phyloP scores from a whole-genome alignment of 2,797 vertebrate genomes.

The Rhabdomys pumilio region DNA sequence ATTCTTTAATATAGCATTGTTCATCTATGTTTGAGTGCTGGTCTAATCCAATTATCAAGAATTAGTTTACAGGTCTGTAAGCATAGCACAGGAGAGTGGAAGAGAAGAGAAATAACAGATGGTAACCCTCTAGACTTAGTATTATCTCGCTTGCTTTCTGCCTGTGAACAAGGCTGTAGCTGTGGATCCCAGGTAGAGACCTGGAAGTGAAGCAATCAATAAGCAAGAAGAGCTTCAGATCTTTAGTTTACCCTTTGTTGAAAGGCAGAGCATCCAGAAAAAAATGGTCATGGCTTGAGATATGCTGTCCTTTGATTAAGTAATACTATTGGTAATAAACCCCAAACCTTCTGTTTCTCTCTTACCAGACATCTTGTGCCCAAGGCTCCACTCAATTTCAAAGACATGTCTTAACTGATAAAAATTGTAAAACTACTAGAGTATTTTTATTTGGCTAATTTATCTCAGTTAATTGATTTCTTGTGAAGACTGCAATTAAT shows the following conservation, averaged over 20 bases:
- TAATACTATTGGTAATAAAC: constrained; percentile 48
- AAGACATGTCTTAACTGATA: constrained; percentile 65
- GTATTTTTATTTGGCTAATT: constrained; percentile 76
- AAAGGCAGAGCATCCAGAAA: neutral
- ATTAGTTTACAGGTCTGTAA: neutral
- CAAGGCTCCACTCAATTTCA: constrained; percentile 62
- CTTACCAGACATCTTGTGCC: neutral
- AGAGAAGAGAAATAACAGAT: neutral
- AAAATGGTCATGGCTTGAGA: neutral
- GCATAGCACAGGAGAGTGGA: neutral
- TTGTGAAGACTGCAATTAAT: constrained; percentile 79
- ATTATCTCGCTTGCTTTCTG: neutral
- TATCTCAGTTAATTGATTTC: constrained; percentile 69
- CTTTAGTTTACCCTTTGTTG: neutral
- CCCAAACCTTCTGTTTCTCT: neutral
- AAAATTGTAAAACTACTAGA: constrained; percentile 60
- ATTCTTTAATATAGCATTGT: neutral
- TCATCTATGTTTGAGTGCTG: neutral
- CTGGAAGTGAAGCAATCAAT: constrained; percentile 1
- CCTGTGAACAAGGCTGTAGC: neutral
- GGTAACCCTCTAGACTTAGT: neutral
- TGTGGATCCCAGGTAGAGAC: neutral
- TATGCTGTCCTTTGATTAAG: constrained; percentile 63
- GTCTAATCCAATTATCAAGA: constrained; percentile 37
- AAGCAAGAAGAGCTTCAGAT: neutral